phyloP scores from a whole-genome alignment of 2,888 invertebrate genomes.

The Galerucella nymphaeae region DNA sequence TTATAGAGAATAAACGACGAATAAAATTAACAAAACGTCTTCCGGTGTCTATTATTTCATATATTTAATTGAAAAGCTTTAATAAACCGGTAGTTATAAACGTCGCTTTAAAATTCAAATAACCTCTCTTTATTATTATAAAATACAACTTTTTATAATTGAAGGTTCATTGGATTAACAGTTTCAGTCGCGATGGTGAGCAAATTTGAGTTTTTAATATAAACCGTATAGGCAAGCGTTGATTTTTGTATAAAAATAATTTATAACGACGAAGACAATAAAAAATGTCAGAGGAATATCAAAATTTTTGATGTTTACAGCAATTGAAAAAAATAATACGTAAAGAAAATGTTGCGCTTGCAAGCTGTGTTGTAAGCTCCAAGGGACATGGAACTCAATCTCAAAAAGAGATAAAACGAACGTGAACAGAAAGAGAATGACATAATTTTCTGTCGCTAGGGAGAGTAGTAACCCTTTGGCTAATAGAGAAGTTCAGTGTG shows the following conservation, averaged over 20 bases:
- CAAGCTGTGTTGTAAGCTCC: too few species aligned
- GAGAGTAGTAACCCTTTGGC: too few species aligned
- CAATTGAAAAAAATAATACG: too few species aligned
- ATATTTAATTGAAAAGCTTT: not conserved
- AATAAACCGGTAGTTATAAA: not conserved
- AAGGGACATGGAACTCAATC: too few species aligned
- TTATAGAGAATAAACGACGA: too few species aligned
- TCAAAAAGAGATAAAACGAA: too few species aligned
- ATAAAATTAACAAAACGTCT: not conserved
- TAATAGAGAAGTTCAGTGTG: too few species aligned
- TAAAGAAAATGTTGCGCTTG: too few species aligned
- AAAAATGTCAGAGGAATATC: too few species aligned
- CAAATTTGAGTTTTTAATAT: not conserved
- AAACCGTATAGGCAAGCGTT: not conserved
- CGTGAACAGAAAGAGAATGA: too few species aligned
- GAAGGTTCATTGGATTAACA: slow-evolving; percentile 4
- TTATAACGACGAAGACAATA: not conserved
- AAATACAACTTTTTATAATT: slow-evolving; percentile 4
- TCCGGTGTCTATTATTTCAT: not conserved
- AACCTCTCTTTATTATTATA: slow-evolving; percentile 8
- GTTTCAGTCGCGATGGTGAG: not conserved
- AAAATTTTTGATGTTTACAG: too few species aligned
- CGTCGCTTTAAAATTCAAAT: not conserved
- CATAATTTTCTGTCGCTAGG: too few species aligned
- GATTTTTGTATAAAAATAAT: not conserved